A percentile compares a stretch with the other conserved stretches of the same genome.
These are phyloP conservation scores for Archips crataeganus DNA, from an alignment of 2,888 invertebrate species.

Conservation along the genomic window DNA sequence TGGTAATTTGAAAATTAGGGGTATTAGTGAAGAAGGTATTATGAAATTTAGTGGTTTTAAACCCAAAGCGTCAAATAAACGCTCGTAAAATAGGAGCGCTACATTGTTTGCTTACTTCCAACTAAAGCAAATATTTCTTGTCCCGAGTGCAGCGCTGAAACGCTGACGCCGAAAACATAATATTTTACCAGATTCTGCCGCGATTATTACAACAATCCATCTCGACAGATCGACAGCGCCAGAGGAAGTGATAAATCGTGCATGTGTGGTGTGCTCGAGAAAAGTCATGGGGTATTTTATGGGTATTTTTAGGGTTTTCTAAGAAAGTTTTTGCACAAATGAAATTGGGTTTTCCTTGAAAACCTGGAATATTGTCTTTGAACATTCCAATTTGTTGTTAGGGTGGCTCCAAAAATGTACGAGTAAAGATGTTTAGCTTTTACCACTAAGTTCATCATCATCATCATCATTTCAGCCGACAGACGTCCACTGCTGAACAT, in stretches of 20 bases:
- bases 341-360: background rate
- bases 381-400: background rate
- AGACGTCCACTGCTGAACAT: no score
- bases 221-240: conserved; percentile 20
- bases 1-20: no score
- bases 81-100: no score
- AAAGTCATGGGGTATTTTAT: conserved; percentile 3
- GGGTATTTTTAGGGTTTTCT: background rate
- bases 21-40: no score
- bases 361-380: background rate
- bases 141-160: background rate
- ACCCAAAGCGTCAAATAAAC: no score
- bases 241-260: conserved; percentile 26
- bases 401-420: no score
- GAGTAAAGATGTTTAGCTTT: no score
- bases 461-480: no score
- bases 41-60: no score
- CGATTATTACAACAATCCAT: conserved; percentile 30
- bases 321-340: background rate
- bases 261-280: conserved; percentile 9
- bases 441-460: no score
- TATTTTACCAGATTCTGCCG: conserved; percentile 19
- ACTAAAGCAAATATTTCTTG: background rate
- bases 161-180: conserved; percentile 3
- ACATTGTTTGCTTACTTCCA: background rate